A percentile compares a stretch with the other conserved stretches of the same genome.
Evolutionary conservation across 2,797 vertebrate species (phyloP).

Genomic region (Rhinoraja longicauda): DNA sequence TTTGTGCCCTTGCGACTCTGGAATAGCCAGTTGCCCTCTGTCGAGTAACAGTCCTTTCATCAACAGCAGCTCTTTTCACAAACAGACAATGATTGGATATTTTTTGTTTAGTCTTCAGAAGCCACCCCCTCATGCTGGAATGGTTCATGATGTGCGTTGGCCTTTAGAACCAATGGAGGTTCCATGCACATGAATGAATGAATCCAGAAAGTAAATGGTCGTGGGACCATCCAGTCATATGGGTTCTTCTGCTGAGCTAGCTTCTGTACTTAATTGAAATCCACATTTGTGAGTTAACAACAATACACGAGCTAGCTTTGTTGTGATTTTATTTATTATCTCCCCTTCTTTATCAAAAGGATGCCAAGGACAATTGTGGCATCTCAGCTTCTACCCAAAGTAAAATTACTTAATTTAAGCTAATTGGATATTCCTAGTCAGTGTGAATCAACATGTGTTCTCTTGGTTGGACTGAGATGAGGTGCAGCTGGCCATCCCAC

Average conservation of each 20-base stretch:
- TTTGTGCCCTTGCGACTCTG: conserved; percentile 54
- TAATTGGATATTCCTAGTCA: background rate
- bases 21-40: conserved; percentile 53
- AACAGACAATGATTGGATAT: background rate
- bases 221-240: background rate
- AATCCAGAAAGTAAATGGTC: background rate
- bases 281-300: background rate
- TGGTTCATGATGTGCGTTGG: background rate
- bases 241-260: background rate
- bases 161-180: too few relatives aligned
- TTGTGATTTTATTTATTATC: background rate
- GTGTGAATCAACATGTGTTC: background rate
- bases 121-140: background rate
- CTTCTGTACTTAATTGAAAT: background rate
- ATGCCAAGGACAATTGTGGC: background rate
- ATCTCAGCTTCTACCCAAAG: background rate
- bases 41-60: background rate
- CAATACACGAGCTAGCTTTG: too few relatives aligned
- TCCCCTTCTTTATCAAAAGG: too few relatives aligned
- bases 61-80: background rate
- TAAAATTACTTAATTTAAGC: background rate
- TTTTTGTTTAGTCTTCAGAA: background rate
- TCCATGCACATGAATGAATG: background rate
- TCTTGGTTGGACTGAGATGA: background rate
- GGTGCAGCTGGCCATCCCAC: conserved; percentile 28